Conservation (phyloP, 2,797 vertebrate species). For the Notolepis coatsorum region DNA sequence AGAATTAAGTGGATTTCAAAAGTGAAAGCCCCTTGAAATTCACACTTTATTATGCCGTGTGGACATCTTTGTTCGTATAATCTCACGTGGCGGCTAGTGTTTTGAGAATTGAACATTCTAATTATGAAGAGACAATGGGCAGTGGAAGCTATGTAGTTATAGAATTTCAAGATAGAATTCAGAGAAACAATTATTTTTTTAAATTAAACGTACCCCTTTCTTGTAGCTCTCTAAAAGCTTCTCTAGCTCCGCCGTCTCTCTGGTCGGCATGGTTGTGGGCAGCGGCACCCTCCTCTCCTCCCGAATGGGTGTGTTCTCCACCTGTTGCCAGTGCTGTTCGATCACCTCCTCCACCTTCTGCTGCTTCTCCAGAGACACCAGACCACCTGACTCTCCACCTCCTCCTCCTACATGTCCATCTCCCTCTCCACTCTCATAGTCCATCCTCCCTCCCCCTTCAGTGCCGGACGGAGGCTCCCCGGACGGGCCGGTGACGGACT, state of each 20-base stretch:
- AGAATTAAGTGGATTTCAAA: neutral
- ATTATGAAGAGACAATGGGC: too few species aligned
- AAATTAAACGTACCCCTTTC: conserved; percentile 78
- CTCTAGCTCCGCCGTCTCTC: conserved; percentile 77
- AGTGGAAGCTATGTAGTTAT: too few species aligned
- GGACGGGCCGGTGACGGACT: conserved; percentile 64
- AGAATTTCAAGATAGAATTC: too few species aligned
- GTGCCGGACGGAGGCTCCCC: conserved; percentile 25
- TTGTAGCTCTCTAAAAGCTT: conserved; percentile 83
- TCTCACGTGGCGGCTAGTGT: too few species aligned
- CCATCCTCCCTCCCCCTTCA: conserved; percentile 53
- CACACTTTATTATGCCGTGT: too few species aligned
- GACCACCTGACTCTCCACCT: conserved; percentile 8
- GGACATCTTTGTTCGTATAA: too few species aligned
- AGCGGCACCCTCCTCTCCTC: conserved; percentile 83
- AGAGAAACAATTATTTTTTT: too few species aligned
- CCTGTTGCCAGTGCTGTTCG: conserved; percentile 86
- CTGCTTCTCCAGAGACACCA: conserved; percentile 64
- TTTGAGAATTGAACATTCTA: too few species aligned
- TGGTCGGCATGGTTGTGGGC: conserved; percentile 53
- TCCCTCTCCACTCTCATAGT: conserved; percentile 52
- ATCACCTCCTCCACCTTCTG: conserved; percentile 85
- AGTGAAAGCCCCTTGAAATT: too few species aligned
- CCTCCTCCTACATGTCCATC: conserved; percentile 3
- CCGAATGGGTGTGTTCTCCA: conserved; percentile 84